Evolutionary conservation across 2,888 invertebrate genomes (phyloP).

Genomic region (Ichneumoninae sp.): DNA sequence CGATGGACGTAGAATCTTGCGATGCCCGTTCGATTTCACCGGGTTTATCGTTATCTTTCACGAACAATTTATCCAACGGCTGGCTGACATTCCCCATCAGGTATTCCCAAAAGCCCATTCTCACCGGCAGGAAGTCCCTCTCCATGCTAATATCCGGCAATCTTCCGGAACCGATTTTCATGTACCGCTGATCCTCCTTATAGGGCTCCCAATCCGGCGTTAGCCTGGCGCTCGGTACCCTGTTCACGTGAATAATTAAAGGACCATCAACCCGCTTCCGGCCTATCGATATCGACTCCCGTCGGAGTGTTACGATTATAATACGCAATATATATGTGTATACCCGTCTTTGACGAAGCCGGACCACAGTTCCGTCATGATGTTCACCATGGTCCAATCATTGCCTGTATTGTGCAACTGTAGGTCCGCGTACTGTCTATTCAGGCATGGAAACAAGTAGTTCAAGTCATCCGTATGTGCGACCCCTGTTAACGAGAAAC

Average conservation of each 20-base stretch:
- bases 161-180: conserved; percentile 75
- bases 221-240: conserved; percentile 75
- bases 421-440: conserved; percentile 61
- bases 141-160: conserved; percentile 72
- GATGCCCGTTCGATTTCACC: background rate
- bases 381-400: conserved; percentile 76
- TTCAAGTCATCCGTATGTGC: conserved; percentile 77
- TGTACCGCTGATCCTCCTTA: conserved; percentile 71
- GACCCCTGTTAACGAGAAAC: conserved; percentile 70
- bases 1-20: background rate
- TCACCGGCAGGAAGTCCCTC: conserved; percentile 70
- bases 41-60: conserved; percentile 21
- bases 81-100: conserved; percentile 70
- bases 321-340: conserved; percentile 31
- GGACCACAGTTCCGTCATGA: conserved; percentile 78
- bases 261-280: background rate
- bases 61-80: conserved; percentile 65
- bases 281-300: background rate
- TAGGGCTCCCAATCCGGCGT: conserved; percentile 77
- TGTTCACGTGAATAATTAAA: conserved; percentile 60
- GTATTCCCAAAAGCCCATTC: conserved; percentile 79
- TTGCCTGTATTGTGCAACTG: conserved; percentile 71
- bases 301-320: conserved; percentile 8
- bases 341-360: conserved; percentile 79
- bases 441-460: conserved; percentile 77